Percentiles rank a stretch among this genome's conserved stretches.
Conservation (phyloP, 2,797 vertebrate species). For the Huso huso region DNA sequence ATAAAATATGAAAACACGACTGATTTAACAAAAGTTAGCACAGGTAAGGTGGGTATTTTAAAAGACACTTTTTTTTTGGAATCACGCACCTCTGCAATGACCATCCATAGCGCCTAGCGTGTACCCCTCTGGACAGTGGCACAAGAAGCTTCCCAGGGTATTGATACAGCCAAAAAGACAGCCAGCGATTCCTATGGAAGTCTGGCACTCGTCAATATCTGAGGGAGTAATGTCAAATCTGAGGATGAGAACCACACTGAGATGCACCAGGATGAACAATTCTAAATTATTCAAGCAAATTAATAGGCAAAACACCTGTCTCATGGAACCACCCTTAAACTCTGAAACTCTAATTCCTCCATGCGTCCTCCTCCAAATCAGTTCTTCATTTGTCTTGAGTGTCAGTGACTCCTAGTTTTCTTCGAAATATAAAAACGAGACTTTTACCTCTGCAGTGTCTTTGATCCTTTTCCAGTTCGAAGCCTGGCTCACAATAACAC, state of each 20-base stretch:
- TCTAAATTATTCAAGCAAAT: no score
- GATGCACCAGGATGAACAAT: no score
- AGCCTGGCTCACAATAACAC: conserved; percentile 13
- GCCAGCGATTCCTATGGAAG: conserved; percentile 28
- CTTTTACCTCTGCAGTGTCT: conserved; percentile 11
- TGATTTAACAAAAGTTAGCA: background rate
- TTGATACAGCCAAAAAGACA: conserved; percentile 47
- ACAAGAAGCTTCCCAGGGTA: conserved; percentile 41
- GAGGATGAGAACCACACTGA: no score
- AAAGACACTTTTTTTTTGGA: background rate
- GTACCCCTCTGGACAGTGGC: conserved; percentile 43
- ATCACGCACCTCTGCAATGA: conserved; percentile 38
- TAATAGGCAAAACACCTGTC: no score
- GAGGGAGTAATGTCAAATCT: conserved; percentile 23
- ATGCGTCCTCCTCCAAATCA: no score
- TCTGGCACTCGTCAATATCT: conserved; percentile 47
- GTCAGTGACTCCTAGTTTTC: no score
- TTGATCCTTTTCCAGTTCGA: conserved; percentile 9
- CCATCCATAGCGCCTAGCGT: conserved; percentile 21
- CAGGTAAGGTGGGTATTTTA: background rate
- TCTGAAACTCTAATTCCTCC: no score
- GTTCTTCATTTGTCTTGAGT: no score
- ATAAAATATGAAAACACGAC: no score
- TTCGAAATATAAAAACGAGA: no score
- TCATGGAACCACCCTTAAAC: no score